Percentiles rank a stretch among this genome's conserved stretches.
These are phyloP conservation scores for Chydorus sphaericus DNA, from an alignment of 2,888 invertebrate species.

Conservation along the genomic window DNA sequence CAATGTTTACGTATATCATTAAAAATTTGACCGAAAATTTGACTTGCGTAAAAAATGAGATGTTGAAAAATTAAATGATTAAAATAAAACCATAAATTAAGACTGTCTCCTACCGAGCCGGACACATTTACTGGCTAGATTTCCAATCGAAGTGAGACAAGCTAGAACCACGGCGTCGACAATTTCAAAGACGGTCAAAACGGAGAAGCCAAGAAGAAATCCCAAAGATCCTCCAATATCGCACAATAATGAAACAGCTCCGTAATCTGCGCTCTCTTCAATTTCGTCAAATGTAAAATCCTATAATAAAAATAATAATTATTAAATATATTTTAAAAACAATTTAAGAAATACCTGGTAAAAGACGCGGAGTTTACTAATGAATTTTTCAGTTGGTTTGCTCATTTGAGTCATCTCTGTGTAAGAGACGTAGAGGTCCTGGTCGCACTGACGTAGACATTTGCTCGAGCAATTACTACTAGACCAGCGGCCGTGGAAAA, in stretches of 20 bases:
- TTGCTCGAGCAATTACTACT: slow-evolving; percentile 17
- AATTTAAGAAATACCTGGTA: slow-evolving; percentile 2
- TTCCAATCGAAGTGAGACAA: background rate
- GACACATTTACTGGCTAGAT: background rate
- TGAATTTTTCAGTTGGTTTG: background rate
- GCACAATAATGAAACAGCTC: slow-evolving; percentile 13
- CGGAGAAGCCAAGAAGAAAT: slow-evolving; percentile 16
- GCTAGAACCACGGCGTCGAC: slow-evolving; percentile 14
- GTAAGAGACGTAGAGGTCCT: slow-evolving; percentile 18
- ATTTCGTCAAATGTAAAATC: slow-evolving; percentile 16
- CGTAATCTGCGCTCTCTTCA: slow-evolving; percentile 13
- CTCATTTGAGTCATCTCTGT: slow-evolving; percentile 17
- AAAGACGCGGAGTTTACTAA: slow-evolving; percentile 11
- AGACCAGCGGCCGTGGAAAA: slow-evolving; percentile 19
- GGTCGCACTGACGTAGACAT: slow-evolving; percentile 18
- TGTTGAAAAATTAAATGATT: too few species aligned
- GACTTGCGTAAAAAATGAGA: too few species aligned
- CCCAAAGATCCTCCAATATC: slow-evolving; percentile 17
- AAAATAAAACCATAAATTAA: too few species aligned
- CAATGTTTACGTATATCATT: too few species aligned
- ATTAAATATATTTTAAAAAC: background rate
- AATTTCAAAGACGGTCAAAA: slow-evolving; percentile 15
- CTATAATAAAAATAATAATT: slow-evolving; percentile 3
- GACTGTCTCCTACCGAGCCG: too few species aligned
- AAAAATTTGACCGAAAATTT: too few species aligned